phyloP scores from a whole-genome alignment of 2,888 invertebrate species.

The Willowsia nigromaculata region DNA sequence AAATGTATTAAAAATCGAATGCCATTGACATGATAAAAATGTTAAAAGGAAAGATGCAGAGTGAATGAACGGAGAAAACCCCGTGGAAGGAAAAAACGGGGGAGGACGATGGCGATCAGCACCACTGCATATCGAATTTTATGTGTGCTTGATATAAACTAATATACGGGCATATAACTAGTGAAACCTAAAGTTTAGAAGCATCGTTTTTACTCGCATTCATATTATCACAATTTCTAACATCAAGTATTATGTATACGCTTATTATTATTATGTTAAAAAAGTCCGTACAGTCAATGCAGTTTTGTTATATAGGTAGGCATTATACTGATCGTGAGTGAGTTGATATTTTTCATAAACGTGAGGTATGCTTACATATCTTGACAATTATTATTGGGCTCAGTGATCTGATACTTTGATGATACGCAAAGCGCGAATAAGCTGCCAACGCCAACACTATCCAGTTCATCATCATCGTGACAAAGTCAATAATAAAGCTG shows the following conservation, averaged over 20 bases:
- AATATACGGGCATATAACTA: too few species aligned
- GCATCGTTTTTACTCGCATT: too few species aligned
- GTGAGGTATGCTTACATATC: background rate
- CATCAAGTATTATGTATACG: background rate
- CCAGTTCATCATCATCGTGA: constrained; percentile 7
- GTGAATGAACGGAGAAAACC: constrained; percentile 53
- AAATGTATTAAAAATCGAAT: constrained; percentile 24
- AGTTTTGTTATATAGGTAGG: background rate
- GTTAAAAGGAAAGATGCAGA: background rate
- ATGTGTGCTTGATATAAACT: too few species aligned
- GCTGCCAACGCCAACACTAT: constrained; percentile 38
- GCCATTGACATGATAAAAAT: constrained; percentile 46
- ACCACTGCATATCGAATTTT: background rate
- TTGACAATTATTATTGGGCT: background rate
- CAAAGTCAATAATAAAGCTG: background rate
- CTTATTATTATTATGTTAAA: background rate
- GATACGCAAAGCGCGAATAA: constrained; percentile 48
- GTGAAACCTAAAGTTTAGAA: too few species aligned
- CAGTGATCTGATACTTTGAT: background rate
- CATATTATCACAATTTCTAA: too few species aligned
- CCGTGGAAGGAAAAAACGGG: constrained; percentile 6
- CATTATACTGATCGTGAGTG: constrained; percentile 3
- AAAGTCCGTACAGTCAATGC: background rate
- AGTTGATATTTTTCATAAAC: background rate
- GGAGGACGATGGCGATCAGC: background rate